Evolutionary conservation across 2,113 vertebrate species (phyloP), one percentile per base, ranked within the genome.

Genomic region (Tympanuchus pallidicinctus): DNA sequence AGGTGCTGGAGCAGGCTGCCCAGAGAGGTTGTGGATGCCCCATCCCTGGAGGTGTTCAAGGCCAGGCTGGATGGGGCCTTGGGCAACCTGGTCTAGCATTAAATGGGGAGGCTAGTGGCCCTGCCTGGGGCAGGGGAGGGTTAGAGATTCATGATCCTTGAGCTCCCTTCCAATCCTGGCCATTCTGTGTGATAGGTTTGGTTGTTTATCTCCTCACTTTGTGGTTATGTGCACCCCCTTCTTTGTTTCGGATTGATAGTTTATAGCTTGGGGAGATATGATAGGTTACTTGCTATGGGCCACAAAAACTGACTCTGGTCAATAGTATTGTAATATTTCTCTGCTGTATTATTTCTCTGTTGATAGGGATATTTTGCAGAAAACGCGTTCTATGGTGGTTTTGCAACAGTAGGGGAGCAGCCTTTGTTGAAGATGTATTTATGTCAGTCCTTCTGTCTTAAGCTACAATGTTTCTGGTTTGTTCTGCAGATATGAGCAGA

Each of bases 171-270:
- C 15, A 43, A 43, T 15, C 42, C 42, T 43, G 42, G 42, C 42
- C 42, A 43, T 43, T 43, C 15, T 43, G 42, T 43, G 42, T 43
- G 42, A 43, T 43, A 80, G 66, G 25, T 25, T 42, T 27, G 1
- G 15, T 9, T 57, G 42, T 13, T 8, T n/a, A 6, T 34, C 22
- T 74, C 12, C 8, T 45, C 3, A 60, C 15, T 34, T 50, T 3
- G 0, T 13, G 12, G 6, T 42, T 24, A 1, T 0, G 3, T 48
- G n/a, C 6, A 54, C n/a, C 11, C 11, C 15, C 20, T 47, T 60
- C 5, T 8, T 27, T 25, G 18, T 89, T 17, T 69, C 32, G 12
- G 60, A 28, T 15, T 8, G 47, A 5, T 10, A 48, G 30, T 43
- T 7, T 7, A 6, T 22, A 4, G 4, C 43, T 27, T 16, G 69